Evolutionary conservation across 2,797 vertebrate species (phyloP), one percentile per base, ranked within the genome.

Genomic region (Pipistrellus nathusii): DNA sequence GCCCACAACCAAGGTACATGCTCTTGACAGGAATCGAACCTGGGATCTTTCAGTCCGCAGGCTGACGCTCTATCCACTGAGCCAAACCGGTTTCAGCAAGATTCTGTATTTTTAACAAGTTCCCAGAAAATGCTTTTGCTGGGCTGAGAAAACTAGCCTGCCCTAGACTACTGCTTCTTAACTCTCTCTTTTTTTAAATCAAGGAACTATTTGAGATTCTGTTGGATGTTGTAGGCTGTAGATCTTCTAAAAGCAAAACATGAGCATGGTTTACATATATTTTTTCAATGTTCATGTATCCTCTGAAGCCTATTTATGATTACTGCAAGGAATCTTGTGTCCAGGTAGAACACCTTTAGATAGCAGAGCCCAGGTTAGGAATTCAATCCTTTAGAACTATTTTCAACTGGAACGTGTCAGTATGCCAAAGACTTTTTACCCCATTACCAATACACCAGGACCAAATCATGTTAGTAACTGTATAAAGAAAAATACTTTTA

Each of bases 281-380:
- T 53, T 62, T 62, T 86, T n/a, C 18, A 69, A 17, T 91, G 57
- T 88, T 94, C 32, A 32, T 90, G 38, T 6, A n/a, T 85, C 30
- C 7, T 78, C 57, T 59, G 81, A 75, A 85, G 11, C 14, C 15
- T 25, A 53, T 66, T 12, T 13, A 15, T 44, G 13, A 44, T 85
- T 5, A 2, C 76, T 72, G 11, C 59, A 64, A 57, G 27, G n/a
- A 64, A 90, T 48, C 8, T 41, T 85, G 10, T 90, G 11, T 64
- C 62, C 18, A 93, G 13, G 38, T 41, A 93, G 18, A 96, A 81
- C 1, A 66, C 13, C 66, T 85, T 68, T 73, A 69, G 72, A 5
- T 83, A 93, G 38, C 7, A 10, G 77, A 82, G 15, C 12, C 23
- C 25, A 41, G 8, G 32, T 68, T 69, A 51, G 81, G 10, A 62